Evolutionary conservation across 2,113 vertebrate genomes (phyloP).

Genomic region (Xiphophorus maculatus): DNA sequence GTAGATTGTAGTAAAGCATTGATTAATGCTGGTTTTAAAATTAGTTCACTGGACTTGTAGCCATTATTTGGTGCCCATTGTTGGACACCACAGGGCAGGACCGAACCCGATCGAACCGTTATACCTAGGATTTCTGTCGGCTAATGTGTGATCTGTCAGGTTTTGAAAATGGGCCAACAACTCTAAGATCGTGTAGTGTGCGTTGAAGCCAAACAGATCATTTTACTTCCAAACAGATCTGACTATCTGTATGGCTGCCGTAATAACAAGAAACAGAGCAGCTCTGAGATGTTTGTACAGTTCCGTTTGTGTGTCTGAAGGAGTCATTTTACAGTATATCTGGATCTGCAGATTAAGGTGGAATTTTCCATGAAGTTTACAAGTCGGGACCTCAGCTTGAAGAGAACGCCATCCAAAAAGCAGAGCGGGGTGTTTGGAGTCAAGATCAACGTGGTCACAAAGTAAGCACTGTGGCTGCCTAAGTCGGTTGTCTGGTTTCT

Average conservation of each 20-base stretch:
- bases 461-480: constrained; percentile 76
- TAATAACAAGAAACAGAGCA: neutral
- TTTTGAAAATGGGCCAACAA: too few relatives aligned
- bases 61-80: too few relatives aligned
- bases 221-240: neutral
- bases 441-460: constrained; percentile 97
- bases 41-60: too few relatives aligned
- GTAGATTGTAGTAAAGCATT: too few relatives aligned
- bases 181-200: too few relatives aligned
- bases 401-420: constrained; percentile 97
- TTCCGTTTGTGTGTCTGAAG: neutral
- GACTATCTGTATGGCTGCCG: neutral
- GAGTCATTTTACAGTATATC: neutral
- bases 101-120: too few relatives aligned
- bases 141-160: too few relatives aligned
- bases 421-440: constrained; percentile 98
- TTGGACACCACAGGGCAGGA: too few relatives aligned
- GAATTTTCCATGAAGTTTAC: constrained; percentile 99
- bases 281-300: neutral
- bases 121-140: too few relatives aligned
- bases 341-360: constrained; percentile 89
- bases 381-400: constrained; percentile 96
- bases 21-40: too few relatives aligned
- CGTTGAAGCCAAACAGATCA: neutral
- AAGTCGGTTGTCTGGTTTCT: neutral